Conservation (phyloP, 2,113 vertebrate species). For the Halichoerus grypus region DNA sequence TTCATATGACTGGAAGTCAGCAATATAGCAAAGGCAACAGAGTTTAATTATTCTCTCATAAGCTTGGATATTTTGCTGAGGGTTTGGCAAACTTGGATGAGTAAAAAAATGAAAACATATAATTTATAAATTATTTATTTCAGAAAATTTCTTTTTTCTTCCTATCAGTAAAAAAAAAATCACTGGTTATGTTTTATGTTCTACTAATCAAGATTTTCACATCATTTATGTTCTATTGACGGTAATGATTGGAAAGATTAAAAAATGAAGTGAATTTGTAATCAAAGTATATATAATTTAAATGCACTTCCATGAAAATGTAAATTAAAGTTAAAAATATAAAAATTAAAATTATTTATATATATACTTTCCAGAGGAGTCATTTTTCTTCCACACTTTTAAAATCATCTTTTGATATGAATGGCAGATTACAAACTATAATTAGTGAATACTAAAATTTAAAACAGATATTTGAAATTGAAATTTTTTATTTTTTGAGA, state of each 20-base stretch:
- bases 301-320: neutral
- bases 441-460: neutral
- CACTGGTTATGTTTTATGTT: neutral
- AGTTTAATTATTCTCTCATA: neutral
- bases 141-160: neutral
- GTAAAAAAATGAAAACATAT: neutral
- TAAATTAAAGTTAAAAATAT: neutral
- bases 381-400: slow-evolving; percentile 6
- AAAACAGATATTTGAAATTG: neutral
- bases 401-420: neutral
- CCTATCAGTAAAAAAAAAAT: neutral
- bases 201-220: neutral
- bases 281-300: neutral
- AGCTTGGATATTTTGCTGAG: slow-evolving; percentile 12
- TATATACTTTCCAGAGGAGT: neutral
- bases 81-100: neutral
- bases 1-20: neutral
- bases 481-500: neutral
- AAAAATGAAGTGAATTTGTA: neutral
- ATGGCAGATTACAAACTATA: neutral
- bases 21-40: neutral
- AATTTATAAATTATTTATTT: neutral
- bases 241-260: neutral
- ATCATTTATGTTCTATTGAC: neutral
- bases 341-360: neutral